Evolutionary conservation across 2,888 invertebrate species (phyloP), one percentile per base, ranked within the genome.

Genomic region (Plagodis pulveraria): DNA sequence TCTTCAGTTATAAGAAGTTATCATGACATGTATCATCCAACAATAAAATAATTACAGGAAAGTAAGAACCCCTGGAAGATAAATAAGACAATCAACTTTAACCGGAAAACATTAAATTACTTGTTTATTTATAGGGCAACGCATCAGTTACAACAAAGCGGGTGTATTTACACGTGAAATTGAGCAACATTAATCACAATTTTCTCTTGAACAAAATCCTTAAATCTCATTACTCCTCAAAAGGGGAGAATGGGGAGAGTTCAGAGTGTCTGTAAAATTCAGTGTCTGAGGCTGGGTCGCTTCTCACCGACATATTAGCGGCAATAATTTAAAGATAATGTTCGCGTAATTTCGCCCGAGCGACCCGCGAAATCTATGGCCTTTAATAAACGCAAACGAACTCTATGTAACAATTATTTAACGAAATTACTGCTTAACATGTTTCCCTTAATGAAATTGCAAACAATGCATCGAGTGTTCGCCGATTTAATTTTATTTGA

Each of bases 241-340:
- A 62, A 54, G 51, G 44, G 60, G 57, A 58, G 57, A 58, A 40
- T 40, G 51, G 44, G 61, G 57, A 58, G 59, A 67, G 67, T 58
- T 66, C 66, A 67, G 64, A 59, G 60, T 63, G 71, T 72, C 58
- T 78, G 76, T 76, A 76, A 81, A 84, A 78, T 77, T 77, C 73
- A 68, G 68, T 72, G 75, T 75, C 73, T 72, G 69, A 65, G 67
- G 67, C 73, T 72, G 69, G 72, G 78, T 40, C 35, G 73, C 73
- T 77, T 72, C 78, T 80, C 76, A 81, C 84, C 82, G 78, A 89
- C 90, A 89, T 91, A 91, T 91, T 91, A 91, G 87, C 80, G 78
- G 83, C 84, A 81, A 89, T 91, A 91, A 91, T 87, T 91, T 87
- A 86, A 73, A 83, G 86, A 85, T 91, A 91, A 89, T 85, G 89